phyloP scores from a whole-genome alignment of 2,113 vertebrate genomes.

The Odontesthes bonariensis region DNA sequence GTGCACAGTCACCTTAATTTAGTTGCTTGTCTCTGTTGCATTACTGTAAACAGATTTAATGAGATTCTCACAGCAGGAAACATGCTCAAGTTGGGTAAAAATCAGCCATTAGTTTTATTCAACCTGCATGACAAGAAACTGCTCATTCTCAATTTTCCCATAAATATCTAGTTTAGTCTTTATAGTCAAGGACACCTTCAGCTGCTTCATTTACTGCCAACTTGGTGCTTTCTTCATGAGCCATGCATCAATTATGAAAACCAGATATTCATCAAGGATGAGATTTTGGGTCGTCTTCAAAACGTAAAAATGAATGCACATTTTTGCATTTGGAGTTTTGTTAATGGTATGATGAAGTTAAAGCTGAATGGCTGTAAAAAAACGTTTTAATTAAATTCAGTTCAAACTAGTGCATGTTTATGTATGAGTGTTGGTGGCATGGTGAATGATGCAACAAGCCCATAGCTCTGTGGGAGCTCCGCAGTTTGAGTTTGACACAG shows the following conservation, averaged over 20 bases:
- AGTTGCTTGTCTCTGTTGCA: neutral
- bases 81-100: no score
- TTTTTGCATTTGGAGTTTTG: neutral
- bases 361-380: neutral
- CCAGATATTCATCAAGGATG: conserved; percentile 5
- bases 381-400: neutral
- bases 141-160: neutral
- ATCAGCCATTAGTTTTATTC: no score
- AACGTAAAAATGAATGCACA: neutral
- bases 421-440: conserved; percentile 6
- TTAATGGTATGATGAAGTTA: neutral
- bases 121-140: neutral
- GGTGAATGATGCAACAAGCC: conserved; percentile 32
- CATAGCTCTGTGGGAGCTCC: conserved; percentile 22
- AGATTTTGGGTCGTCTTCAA: conserved; percentile 9
- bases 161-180: neutral
- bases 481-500: conserved; percentile 33
- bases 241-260: conserved; percentile 10
- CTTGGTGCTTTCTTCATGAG: conserved; percentile 6
- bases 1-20: neutral
- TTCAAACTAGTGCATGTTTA: neutral
- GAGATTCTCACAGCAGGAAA: neutral
- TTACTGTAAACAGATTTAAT: conserved; percentile 1
- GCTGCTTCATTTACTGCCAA: conserved; percentile 13
- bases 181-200: neutral